Evolutionary conservation across 2,888 invertebrate genomes (phyloP), one percentile per base, ranked within the genome.

Genomic region (Oscheius sp.): DNA sequence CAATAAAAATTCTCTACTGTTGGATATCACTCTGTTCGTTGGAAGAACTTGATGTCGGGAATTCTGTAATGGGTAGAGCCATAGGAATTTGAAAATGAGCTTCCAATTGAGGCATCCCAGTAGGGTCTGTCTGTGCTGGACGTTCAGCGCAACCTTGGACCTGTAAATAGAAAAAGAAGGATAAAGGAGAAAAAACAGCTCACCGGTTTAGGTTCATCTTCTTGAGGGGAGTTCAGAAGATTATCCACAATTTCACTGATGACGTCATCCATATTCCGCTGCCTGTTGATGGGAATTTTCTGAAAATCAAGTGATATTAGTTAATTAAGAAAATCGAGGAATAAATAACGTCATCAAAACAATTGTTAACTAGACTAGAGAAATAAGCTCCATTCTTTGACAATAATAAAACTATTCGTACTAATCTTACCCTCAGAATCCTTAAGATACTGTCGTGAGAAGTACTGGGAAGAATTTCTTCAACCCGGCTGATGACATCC

Each of bases 21-120:
- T 65, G 51, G 8, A 67, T 33, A 9, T 67, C 67, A 22, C 9
- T 67, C 1, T 56, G 54, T 47, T 67, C 56, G 14, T 33, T 66
- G 36, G 57, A 47, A 22, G 47, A 22, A 47, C 30, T 26, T 26
- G 54, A n/a, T 54, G n/a, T 22, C 54, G 17, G n/a, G 2, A 20
- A 17, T 20, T 3, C 6, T 33, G 20, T 38, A 2, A 24, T 14
- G 28, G 44, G 26, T 1, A 26, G 57, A 8, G 54, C 33, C 5
- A 14, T 33, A 20, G 54, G 54, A 47, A 47, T 20, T 5, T 12
- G 20, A 20, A 4, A 5, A 12, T 9, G 26, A 22, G 63, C 20
- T 20, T 36, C 47, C 17, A 50, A 33, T 32, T 9, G 20, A 6
- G 63, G 63, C 28, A 63, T 33, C 1, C 14, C 61, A 14, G 26